Base-by-base conservation (phyloP, 1,140 invertebrate genomes). In the Lordiphosa mommai region DNA sequence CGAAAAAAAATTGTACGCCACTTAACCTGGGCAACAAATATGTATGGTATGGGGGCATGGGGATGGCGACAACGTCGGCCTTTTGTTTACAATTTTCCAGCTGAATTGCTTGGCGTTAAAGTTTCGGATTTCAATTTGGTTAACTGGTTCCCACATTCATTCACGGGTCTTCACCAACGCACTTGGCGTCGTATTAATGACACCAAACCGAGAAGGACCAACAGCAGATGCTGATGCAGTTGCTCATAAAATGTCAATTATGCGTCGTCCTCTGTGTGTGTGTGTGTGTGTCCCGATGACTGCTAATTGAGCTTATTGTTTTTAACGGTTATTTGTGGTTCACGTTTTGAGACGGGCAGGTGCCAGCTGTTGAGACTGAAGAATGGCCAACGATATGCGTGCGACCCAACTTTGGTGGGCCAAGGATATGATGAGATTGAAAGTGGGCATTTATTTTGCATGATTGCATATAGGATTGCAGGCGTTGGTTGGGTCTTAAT, bases 1-100 rank as follows among this genome's bases (percentile, higher is more conserved):
- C 38, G 27, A 33, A 63, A 57, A 53, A 37, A 38, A 65, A 59
- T 56, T 65, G 40, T 30, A 36, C 27, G 33, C 53, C 69, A 55
- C 60, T 70, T 59, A 47, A 56, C 41, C 58, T 36, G 20, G 49
- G 52, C 41, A 66, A 23, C n/a, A 29, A n/a, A n/a, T n/a, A n/a
- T n/a, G n/a, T n/a, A n/a, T n/a, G n/a, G n/a, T n/a, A n/a, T n/a
- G n/a, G n/a, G n/a, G n/a, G n/a, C n/a, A n/a, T n/a, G n/a, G 51
- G 13, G 17, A 32, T 36, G 27, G 16, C 53, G 51, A 52, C 29
- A 29, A 30, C 51, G 23, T 32, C 61, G 38, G 41, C 47, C 55
- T 53, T 77, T 84, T 82, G 76, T 82, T 82, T 82, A 82, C 76
- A 76, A 84, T 82, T 82, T 82, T 76, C 59, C 76, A 84, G 33